Percentiles rank a stretch among this genome's conserved stretches.
Conservation (phyloP, 1,140 invertebrate genomes). For the Drosophila nigrodunni region DNA sequence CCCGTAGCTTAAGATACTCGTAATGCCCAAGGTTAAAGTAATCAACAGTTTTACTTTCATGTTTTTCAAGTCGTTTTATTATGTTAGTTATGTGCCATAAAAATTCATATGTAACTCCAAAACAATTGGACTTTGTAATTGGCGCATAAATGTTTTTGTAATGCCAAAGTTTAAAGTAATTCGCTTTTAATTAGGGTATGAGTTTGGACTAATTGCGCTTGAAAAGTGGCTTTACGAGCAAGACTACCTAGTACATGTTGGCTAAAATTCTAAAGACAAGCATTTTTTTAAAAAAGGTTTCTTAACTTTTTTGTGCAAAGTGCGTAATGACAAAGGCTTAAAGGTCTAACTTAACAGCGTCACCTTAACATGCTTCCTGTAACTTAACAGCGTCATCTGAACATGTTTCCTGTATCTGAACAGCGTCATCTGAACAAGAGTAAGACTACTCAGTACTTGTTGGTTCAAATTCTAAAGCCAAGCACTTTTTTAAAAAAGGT, state of each 20-base stretch:
- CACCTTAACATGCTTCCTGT: not conserved
- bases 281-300: too few species aligned
- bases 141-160: not conserved
- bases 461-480: too few species aligned
- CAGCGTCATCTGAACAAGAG: not conserved
- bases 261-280: too few species aligned
- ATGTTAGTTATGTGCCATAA: not conserved
- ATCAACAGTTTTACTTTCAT: constrained; percentile 2
- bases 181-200: not conserved
- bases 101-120: not conserved
- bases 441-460: not conserved
- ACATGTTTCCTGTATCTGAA: not conserved
- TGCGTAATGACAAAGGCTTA: too few species aligned
- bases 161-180: constrained; percentile 7
- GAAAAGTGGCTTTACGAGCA: not conserved
- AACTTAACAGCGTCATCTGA: not conserved
- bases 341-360: not conserved
- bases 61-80: not conserved
- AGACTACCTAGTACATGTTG: not conserved
- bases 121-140: constrained; percentile 3
- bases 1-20: not conserved
- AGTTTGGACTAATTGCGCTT: not conserved
- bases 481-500: too few species aligned
- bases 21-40: not conserved
- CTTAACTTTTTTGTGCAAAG: too few species aligned